phyloP scores from a whole-genome alignment of 2,888 invertebrate species.

The Cephus pygmeus region DNA sequence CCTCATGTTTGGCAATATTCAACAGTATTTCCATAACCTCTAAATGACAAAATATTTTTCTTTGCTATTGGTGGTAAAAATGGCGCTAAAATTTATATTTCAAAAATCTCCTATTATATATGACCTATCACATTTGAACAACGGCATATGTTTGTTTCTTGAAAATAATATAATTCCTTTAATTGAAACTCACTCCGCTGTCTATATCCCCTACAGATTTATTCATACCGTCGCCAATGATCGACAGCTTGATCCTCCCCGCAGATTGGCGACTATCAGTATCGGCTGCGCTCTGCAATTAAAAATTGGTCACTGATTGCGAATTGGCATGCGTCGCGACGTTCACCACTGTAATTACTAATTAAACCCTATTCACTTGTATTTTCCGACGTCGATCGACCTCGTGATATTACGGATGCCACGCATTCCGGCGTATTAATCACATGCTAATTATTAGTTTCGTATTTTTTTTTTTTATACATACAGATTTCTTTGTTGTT shows the following conservation, averaged over 20 bases:
- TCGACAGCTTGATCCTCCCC: background rate
- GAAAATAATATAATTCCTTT: background rate
- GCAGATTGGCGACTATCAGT: background rate
- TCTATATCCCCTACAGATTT: background rate
- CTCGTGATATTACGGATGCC: background rate
- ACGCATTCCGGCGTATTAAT: background rate
- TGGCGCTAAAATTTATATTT: too few relatives aligned
- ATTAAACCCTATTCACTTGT: background rate
- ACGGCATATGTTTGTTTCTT: too few relatives aligned
- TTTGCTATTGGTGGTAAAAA: too few relatives aligned
- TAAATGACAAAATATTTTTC: too few relatives aligned
- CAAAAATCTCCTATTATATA: too few relatives aligned
- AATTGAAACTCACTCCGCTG: background rate
- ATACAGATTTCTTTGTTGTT: background rate
- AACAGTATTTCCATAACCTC: too few relatives aligned
- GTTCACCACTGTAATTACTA: background rate
- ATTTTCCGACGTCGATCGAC: background rate
- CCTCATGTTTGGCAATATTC: too few relatives aligned
- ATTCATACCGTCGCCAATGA: background rate
- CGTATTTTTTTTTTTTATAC: background rate
- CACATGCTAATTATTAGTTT: background rate
- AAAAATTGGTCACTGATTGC: conserved; percentile 1
- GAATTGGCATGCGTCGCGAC: background rate
- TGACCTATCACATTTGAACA: too few relatives aligned
- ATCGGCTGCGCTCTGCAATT: background rate